Evolutionary conservation across 2,888 invertebrate species (phyloP).

Genomic region (Melieria picta): DNA sequence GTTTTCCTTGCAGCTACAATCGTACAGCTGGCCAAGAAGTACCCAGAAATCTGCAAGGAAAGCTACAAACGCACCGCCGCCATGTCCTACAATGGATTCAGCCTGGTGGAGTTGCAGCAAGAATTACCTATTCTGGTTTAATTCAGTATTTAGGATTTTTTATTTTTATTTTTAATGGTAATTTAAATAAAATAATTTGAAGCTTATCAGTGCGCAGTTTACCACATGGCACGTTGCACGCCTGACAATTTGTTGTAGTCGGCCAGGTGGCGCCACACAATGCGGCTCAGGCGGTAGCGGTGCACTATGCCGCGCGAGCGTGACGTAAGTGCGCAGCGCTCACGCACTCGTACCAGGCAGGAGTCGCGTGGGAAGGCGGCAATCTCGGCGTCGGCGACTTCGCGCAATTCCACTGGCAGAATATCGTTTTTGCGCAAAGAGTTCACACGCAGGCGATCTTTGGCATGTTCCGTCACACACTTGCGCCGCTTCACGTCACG

Average conservation of each 20-base stretch:
- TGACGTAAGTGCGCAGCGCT: constrained; percentile 90
- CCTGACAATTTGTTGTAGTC: constrained; percentile 95
- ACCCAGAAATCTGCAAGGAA: constrained; percentile 51
- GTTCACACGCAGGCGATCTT: constrained; percentile 82
- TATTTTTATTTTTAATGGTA: constrained; percentile 15
- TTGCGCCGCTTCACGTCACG: constrained; percentile 86
- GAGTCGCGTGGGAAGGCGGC: constrained; percentile 81
- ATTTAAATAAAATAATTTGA: constrained; percentile 5
- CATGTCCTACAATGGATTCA: constrained; percentile 42
- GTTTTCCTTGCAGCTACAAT: constrained; percentile 38
- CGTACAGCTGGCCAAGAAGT: constrained; percentile 36
- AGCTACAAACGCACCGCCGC: constrained; percentile 47
- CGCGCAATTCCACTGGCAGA: constrained; percentile 82
- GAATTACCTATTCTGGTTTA: constrained; percentile 37
- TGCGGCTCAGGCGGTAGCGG: constrained; percentile 88
- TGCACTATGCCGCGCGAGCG: constrained; percentile 82
- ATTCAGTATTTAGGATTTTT: neutral
- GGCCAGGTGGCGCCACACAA: constrained; percentile 89
- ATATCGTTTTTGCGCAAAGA: constrained; percentile 86
- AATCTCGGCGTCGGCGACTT: constrained; percentile 81
- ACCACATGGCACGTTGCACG: constrained; percentile 94
- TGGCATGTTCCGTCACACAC: constrained; percentile 77
- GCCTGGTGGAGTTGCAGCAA: constrained; percentile 35
- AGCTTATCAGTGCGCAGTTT: constrained; percentile 36
- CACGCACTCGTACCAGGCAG: constrained; percentile 72